Conservation (phyloP, 2,888 invertebrate species). For the Muschampia plurimacula region DNA sequence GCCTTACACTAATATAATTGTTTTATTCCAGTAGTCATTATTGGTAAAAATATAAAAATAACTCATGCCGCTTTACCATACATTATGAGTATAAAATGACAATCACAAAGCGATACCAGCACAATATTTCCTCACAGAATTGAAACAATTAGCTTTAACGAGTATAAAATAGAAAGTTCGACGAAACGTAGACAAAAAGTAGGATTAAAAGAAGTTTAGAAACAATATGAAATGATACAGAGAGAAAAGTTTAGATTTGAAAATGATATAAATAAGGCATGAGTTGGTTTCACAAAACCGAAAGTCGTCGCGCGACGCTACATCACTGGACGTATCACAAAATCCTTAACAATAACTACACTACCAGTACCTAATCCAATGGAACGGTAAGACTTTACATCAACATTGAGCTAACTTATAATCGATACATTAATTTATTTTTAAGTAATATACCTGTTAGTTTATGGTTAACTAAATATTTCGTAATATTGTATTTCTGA, state of each 20-base stretch:
- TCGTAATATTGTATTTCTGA: conserved; percentile 71
- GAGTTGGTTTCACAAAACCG: conserved; percentile 49
- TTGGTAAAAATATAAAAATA: conserved; percentile 45
- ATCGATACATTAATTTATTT: conserved; percentile 77
- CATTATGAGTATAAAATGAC: conserved; percentile 39
- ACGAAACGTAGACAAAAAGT: conserved; percentile 9
- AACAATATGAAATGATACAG: conserved; percentile 13
- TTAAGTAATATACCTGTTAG: conserved; percentile 85
- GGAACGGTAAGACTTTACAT: conserved; percentile 82
- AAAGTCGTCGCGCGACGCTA: conserved; percentile 47
- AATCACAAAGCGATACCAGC: conserved; percentile 35
- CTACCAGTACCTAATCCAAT: conserved; percentile 82
- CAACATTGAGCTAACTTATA: conserved; percentile 84
- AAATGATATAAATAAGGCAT: conserved; percentile 42
- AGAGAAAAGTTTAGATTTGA: conserved; percentile 8
- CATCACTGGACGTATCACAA: conserved; percentile 84
- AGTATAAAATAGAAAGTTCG: conserved; percentile 4
- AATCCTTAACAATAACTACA: conserved; percentile 73
- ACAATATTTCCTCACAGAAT: conserved; percentile 26
- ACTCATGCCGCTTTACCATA: conserved; percentile 48
- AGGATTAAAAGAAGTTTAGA: conserved; percentile 18
- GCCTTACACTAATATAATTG: conserved; percentile 73
- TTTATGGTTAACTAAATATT: conserved; percentile 75
- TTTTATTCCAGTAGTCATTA: conserved; percentile 73
- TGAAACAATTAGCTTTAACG: conserved; percentile 7